Base-by-base conservation (phyloP, 1,140 invertebrate species). In the Ooceraea biroi region DNA sequence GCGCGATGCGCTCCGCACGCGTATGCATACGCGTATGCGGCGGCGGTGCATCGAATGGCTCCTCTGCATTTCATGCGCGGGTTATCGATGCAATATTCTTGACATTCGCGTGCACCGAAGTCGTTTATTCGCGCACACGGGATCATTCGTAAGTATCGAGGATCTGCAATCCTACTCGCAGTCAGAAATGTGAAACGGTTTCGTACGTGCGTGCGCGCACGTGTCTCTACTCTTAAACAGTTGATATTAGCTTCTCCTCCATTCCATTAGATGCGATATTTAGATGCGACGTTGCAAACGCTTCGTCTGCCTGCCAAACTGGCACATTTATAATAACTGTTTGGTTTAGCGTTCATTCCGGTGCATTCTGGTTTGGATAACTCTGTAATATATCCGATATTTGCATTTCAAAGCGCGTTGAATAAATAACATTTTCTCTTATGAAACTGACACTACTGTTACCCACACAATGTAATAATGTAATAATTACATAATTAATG, bases 71-170 rank as follows among this genome's bases (percentile, higher is more conserved):
- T 80, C 76, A 80, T 80, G 50, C 65, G 76, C 76, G 36, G 76
- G 65, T 80, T 80, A 80, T 80, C 76, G 76, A 80, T 80, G 76
- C 65, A 80, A 80, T 80, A 80, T 80, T 80, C 76, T 80, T 80
- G 76, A 80, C 50, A 71, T 80, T 80, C 65, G 76, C 52, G 76
- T 71, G 63, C 61, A 44, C 25, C 36, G 19, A 57, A 80, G 52
- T 46, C 76, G 65, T 80, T 80, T 80, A 80, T 80, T 50, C 65
- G 27, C 17, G 25, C 63, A 69, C 74, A 55, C 30, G 27, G 30
- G 48, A 68, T 69, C 76, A 78, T 78, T 78, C 63, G 76, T 78
- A 69, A 78, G 66, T 55, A 78, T 69, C 30, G 30, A 68, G 48
- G 19, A 68, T 68, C 36, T 69, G 63, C 63, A 69, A 69, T 69